Evolutionary conservation across 1,140 invertebrate species (phyloP).

Genomic region (Andrena cerasifolii): DNA sequence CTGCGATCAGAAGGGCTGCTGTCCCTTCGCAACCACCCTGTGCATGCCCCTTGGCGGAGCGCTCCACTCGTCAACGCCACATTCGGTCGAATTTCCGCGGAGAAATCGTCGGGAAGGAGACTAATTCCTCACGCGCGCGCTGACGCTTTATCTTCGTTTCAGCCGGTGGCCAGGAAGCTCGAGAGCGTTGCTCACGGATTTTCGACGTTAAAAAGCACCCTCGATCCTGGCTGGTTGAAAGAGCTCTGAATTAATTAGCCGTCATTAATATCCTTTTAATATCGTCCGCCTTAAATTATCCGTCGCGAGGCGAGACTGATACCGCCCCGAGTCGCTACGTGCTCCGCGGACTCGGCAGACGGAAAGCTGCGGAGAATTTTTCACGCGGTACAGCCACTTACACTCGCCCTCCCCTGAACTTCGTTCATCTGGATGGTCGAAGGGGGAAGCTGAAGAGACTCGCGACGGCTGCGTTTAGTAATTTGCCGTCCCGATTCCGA

Average conservation of each 20-base stretch:
- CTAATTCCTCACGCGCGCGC: slow-evolving; percentile 44
- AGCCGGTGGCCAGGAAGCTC: background rate
- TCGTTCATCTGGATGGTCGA: no score
- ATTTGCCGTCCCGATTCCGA: no score
- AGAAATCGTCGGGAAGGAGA: slow-evolving; percentile 19
- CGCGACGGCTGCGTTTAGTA: no score
- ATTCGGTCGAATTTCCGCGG: slow-evolving; percentile 32
- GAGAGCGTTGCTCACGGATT: background rate
- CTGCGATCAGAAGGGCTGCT: slow-evolving; percentile 17
- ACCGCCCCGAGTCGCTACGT: background rate
- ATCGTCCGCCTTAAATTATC: slow-evolving; percentile 29
- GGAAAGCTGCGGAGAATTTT: slow-evolving; percentile 9
- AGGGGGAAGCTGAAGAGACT: no score
- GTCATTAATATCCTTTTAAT: slow-evolving; percentile 48
- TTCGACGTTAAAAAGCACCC: background rate
- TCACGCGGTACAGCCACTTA: background rate
- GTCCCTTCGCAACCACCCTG: background rate
- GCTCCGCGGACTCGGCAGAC: background rate
- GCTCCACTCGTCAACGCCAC: slow-evolving; percentile 25
- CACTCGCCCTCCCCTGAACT: no score
- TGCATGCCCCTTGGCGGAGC: background rate
- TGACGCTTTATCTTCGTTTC: slow-evolving; percentile 48
- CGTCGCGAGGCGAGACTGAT: slow-evolving; percentile 17
- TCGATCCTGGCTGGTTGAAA: background rate
- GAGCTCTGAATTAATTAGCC: slow-evolving; percentile 37